Evolutionary conservation across 2,113 vertebrate species (phyloP).

Genomic region (Ptychochromis oligacanthus): DNA sequence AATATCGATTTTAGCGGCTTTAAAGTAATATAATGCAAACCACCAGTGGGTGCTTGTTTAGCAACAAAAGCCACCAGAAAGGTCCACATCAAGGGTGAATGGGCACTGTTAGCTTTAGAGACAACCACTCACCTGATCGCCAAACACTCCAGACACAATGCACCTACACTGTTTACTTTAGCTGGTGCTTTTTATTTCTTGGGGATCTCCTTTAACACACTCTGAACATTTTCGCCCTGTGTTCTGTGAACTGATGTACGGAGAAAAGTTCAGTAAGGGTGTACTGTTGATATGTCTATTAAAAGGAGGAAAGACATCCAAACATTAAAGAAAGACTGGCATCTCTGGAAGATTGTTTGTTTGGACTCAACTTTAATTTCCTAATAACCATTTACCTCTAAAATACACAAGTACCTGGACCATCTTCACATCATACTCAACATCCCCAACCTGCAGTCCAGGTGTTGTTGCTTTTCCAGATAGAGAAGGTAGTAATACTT

Average conservation of each 20-base stretch:
- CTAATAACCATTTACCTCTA: background rate
- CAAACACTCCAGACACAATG: slow-evolving; percentile 4
- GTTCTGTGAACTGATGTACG: background rate
- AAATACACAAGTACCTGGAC: background rate
- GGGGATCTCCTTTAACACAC: background rate
- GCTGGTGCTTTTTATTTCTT: background rate
- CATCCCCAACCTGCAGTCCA: background rate
- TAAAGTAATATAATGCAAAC: background rate
- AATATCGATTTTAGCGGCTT: background rate
- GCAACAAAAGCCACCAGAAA: background rate
- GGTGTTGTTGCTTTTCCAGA: background rate
- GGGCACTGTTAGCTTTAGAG: background rate
- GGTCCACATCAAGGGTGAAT: background rate
- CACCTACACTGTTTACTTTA: background rate
- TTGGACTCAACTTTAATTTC: background rate
- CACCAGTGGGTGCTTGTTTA: background rate
- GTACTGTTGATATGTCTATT: background rate
- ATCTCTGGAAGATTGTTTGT: background rate
- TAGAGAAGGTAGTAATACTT: background rate
- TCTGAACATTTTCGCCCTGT: background rate
- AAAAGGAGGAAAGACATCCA: background rate
- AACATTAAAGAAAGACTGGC: background rate
- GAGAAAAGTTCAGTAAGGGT: background rate
- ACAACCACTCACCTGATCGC: slow-evolving; percentile 2
- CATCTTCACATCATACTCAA: background rate